phyloP scores from a whole-genome alignment of 1,140 invertebrate species.

The Pentalonia nigronervosa region DNA sequence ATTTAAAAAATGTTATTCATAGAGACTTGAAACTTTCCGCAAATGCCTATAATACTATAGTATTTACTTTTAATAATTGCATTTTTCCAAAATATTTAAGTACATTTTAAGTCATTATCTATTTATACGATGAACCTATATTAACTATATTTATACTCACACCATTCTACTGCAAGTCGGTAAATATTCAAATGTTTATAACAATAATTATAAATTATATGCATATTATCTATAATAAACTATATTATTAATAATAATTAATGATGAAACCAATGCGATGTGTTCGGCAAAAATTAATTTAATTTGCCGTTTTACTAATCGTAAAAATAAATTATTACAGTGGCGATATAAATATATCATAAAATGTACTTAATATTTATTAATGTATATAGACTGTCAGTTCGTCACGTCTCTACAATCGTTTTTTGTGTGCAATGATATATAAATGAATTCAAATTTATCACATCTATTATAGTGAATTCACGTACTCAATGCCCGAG shows the following conservation, averaged over 20 bases:
- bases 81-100: background rate
- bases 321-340: background rate
- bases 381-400: too few species aligned
- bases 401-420: background rate
- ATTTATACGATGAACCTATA: background rate
- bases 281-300: background rate
- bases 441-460: background rate
- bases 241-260: too few species aligned
- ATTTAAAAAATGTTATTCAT: background rate
- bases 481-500: background rate
- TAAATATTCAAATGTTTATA: background rate
- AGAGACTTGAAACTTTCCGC: background rate
- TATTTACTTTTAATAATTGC: too few species aligned
- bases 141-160: too few species aligned
- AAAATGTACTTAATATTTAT: background rate
- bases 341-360: background rate
- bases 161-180: background rate
- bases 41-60: background rate
- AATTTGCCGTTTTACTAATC: background rate
- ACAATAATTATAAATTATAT: background rate
- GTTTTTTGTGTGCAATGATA: background rate
- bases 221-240: background rate
- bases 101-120: background rate
- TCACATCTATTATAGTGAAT: background rate
- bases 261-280: background rate